These are phyloP conservation scores for Platerodrilus igneus DNA, from an alignment of 2,888 invertebrate genomes.

Conservation along the genomic window DNA sequence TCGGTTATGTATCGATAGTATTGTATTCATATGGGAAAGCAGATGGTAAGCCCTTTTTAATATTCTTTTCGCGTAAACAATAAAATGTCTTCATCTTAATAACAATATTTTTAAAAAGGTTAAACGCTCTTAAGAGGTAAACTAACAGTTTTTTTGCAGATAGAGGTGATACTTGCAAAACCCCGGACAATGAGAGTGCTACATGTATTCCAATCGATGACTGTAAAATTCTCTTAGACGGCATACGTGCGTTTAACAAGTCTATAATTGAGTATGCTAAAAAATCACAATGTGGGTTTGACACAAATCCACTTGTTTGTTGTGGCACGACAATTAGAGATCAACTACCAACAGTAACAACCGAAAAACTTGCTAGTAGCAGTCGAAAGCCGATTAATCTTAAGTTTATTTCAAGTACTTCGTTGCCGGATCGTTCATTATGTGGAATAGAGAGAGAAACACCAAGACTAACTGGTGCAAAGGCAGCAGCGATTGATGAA, in stretches of 20 bases:
- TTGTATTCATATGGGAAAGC: too few relatives aligned
- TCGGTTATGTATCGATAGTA: too few relatives aligned
- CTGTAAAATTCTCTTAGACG: constrained; percentile 38
- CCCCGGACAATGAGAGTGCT: constrained; percentile 12
- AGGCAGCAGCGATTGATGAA: constrained; percentile 44
- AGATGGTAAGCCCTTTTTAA: too few relatives aligned
- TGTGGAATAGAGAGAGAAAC: constrained; percentile 18
- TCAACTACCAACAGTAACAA: too few relatives aligned
- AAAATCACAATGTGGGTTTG: constrained; percentile 55
- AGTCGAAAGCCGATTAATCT: constrained; percentile 3
- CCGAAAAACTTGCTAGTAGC: too few relatives aligned
- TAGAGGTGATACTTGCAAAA: constrained; percentile 8
- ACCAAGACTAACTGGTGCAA: constrained; percentile 41
- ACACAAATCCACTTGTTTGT: constrained; percentile 51
- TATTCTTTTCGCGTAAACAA: too few relatives aligned
- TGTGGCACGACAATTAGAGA: too few relatives aligned
- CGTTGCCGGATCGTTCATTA: constrained; percentile 15
- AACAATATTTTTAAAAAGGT: too few relatives aligned
- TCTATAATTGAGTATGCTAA: constrained; percentile 45
- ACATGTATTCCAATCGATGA: constrained; percentile 7
- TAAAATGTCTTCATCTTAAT: too few relatives aligned
- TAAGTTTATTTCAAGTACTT: not conserved
- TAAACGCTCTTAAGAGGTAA: too few relatives aligned
- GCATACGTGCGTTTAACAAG: constrained; percentile 38
- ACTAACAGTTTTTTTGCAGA: too few relatives aligned